Percentiles rank a stretch among this genome's conserved stretches.
phyloP scores from a whole-genome alignment of 64 coral and sea anemone genomes.

The Porites australiensis region DNA sequence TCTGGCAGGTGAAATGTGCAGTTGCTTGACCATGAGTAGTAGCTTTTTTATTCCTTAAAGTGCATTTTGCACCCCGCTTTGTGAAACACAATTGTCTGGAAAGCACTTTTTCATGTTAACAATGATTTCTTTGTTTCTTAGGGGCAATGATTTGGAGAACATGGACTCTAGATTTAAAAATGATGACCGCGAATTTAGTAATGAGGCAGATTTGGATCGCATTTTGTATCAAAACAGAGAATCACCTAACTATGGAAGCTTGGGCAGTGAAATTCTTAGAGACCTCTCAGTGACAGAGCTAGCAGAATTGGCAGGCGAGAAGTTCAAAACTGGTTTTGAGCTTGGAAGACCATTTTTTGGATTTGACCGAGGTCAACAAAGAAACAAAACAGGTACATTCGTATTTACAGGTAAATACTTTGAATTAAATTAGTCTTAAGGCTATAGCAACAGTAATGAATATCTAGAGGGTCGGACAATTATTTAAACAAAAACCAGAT shows the following conservation, averaged over 20 bases:
- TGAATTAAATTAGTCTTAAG: too few relatives aligned
- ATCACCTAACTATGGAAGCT: constrained; percentile 1
- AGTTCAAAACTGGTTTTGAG: constrained; percentile 44
- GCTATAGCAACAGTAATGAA: too few relatives aligned
- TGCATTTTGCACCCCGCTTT: too few relatives aligned
- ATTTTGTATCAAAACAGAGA: not conserved
- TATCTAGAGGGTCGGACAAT: too few relatives aligned
- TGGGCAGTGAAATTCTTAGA: constrained; percentile 6
- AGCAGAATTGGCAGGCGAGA: not conserved
- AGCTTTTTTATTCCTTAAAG: too few relatives aligned
- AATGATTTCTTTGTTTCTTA: not conserved
- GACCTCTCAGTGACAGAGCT: constrained; percentile 1
- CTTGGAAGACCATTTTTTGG: constrained; percentile 45
- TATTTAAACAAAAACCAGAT: too few relatives aligned
- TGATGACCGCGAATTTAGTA: not conserved
- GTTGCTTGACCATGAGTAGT: too few relatives aligned
- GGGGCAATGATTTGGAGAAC: not conserved
- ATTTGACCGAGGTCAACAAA: not conserved
- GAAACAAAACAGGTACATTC: constrained; percentile 17
- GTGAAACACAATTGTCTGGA: too few relatives aligned
- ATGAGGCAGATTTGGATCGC: not conserved
- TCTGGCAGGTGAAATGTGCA: too few relatives aligned
- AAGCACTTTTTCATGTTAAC: too few relatives aligned
- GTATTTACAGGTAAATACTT: not conserved
- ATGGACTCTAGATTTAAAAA: not conserved